Evolutionary conservation across 64 coral and sea anemone species (phyloP).

Genomic region (Montipora capricornis): DNA sequence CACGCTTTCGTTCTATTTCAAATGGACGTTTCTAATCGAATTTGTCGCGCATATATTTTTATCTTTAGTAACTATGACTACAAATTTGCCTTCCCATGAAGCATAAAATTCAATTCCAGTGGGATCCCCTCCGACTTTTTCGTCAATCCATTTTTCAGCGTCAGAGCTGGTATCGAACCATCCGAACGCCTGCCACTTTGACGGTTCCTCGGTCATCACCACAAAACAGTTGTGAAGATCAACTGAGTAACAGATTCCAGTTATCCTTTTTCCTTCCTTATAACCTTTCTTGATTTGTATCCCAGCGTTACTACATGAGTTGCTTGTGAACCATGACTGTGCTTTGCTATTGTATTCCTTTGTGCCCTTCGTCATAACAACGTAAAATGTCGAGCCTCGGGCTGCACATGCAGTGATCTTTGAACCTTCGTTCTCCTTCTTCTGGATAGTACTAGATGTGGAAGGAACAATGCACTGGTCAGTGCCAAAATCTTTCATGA

Average conservation of each 20-base stretch:
- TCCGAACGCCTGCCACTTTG: no score
- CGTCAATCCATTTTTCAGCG: no score
- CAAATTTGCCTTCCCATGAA: no score
- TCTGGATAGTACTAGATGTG: background rate
- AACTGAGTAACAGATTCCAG: constrained; percentile 19
- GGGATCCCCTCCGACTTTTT: no score
- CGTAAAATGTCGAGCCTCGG: background rate
- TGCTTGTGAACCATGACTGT: background rate
- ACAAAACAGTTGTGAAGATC: background rate
- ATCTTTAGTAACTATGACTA: no score
- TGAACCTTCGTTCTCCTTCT: background rate
- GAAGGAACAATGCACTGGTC: background rate
- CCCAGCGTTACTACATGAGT: background rate
- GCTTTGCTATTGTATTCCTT: background rate
- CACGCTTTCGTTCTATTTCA: no score
- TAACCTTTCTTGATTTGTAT: background rate
- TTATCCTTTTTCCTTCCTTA: background rate
- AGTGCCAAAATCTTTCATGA: constrained; percentile 5
- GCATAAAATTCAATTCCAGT: no score
- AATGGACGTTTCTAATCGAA: no score
- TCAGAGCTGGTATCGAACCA: no score
- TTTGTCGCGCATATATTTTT: no score
- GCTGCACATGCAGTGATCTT: constrained; percentile 1
- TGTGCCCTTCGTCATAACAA: constrained; percentile 19
- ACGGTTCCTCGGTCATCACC: background rate